Evolutionary conservation across 2,113 vertebrate species (phyloP), one percentile per base, ranked within the genome.

Genomic region (Alouatta palliata): DNA sequence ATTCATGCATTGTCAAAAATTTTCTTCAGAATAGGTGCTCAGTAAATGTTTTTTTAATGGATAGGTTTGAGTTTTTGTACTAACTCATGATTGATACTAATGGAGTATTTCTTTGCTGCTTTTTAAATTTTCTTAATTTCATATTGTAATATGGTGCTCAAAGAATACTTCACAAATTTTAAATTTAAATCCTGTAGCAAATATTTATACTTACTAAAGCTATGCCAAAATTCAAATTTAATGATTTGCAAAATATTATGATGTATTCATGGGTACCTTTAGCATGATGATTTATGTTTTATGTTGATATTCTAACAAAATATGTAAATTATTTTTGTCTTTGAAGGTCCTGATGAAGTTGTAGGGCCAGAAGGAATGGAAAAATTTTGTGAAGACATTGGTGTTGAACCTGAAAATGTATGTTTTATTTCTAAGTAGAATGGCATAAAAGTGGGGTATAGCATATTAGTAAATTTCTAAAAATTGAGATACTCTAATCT

Each of bases 281-380:
- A 95, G 40, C 37, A 54, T 71, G 84, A 27, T 89, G 64, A 17
- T 45, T 96, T 96, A 14, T 95, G 43, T 95, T 92, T 97, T 87
- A 94, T 94, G 30, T 90, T 91, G 79, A 43, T 96, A 81, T 21
- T 94, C 91, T 95, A 92, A 92, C 94, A 89, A 95, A 96, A 73
- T 92, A 83, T 93, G 47, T 90, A 90, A 87, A 95, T 97, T 98
- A 80, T 84, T 97, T 98, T 98, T 98, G 87, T 75, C 90, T 97
- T 98, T 98, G 76, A 98, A 99, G 99, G 99, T 97, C 98, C 99
- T 0, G 99, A 99, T 99, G 99, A 99, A 98, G 98, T 99, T 98
- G 99, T 99, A 68, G 99, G 99, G 56, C 99, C 99, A 1, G 99
- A 99, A 98, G 99, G 99, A 98, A 99, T 99, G 99, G 99, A 99